Conservation (phyloP, 2,797 vertebrate genomes). For the Microchirus variegatus region DNA sequence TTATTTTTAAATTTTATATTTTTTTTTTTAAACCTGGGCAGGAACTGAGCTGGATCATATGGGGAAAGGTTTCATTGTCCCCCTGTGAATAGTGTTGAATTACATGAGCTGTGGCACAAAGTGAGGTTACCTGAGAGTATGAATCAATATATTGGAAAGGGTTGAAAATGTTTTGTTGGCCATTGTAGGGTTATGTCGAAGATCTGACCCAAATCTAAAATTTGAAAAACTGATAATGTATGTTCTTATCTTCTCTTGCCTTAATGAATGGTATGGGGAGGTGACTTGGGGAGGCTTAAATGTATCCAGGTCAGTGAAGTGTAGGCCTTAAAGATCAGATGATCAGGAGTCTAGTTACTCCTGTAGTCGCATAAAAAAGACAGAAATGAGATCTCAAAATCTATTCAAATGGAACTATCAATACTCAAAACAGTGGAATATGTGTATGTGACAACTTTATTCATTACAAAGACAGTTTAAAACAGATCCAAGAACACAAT, state of each 20-base stretch:
- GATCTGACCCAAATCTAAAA: too few species aligned
- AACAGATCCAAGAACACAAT: not conserved
- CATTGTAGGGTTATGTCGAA: not conserved
- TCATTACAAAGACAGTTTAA: constrained; percentile 18
- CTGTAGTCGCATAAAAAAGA: not conserved
- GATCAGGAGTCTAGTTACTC: not conserved
- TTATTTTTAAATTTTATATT: too few species aligned
- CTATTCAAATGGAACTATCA: not conserved
- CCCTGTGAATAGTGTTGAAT: constrained; percentile 48
- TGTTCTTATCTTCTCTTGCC: too few species aligned
- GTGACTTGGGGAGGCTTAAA: not conserved
- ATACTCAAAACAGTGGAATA: not conserved
- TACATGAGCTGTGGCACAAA: constrained; percentile 22
- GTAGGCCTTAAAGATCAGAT: constrained; percentile 21
- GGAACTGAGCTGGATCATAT: not conserved
- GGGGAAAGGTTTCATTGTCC: constrained; percentile 30
- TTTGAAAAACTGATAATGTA: too few species aligned
- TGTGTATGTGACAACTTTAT: constrained; percentile 18
- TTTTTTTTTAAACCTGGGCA: constrained; percentile 20
- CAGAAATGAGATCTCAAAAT: not conserved
- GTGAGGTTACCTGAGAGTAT: not conserved
- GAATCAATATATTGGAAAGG: not conserved
- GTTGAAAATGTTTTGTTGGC: too few species aligned
- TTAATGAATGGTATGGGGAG: too few species aligned
- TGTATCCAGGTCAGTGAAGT: constrained; percentile 17